Conservation (phyloP, 23 tunicate genomes). For the Trididemnum miniatum region DNA sequence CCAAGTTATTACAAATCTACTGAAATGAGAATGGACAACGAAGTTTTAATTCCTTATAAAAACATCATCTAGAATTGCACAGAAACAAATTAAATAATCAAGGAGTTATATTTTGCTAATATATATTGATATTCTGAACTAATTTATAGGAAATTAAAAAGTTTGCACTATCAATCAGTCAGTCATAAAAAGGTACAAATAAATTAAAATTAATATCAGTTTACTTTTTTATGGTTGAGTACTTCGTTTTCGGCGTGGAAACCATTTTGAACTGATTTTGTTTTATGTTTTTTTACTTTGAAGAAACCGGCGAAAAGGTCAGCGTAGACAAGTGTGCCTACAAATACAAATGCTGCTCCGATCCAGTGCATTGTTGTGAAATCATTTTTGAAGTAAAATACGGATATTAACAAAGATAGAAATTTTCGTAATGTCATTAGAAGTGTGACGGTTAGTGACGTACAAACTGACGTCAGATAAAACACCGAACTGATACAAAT, state of each 20-base stretch:
- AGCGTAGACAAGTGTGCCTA: slow-evolving; percentile 77
- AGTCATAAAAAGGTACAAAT: not conserved
- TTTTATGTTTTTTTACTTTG: not conserved
- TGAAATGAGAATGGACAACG: no score
- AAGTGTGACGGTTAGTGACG: slow-evolving; percentile 89
- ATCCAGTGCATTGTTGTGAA: slow-evolving; percentile 72
- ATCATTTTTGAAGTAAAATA: slow-evolving; percentile 71
- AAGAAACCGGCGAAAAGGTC: slow-evolving; percentile 24
- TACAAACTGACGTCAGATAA: slow-evolving; percentile 66
- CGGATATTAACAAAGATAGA: slow-evolving; percentile 76
- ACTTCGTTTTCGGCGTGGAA: not conserved
- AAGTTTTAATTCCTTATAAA: no score
- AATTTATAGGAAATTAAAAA: no score
- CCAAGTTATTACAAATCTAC: no score
- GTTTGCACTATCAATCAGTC: not conserved
- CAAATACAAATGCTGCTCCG: slow-evolving; percentile 72
- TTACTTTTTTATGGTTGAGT: not conserved
- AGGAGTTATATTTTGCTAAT: no score
- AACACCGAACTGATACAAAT: slow-evolving; percentile 93
- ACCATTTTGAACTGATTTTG: not conserved
- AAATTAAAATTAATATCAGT: not conserved
- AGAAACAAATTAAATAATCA: no score
- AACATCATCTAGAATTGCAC: no score
- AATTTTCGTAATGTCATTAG: slow-evolving; percentile 89
- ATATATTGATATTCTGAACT: no score